Conservation (phyloP, 2,797 vertebrate genomes). For the Melanotaenia trifasciata region DNA sequence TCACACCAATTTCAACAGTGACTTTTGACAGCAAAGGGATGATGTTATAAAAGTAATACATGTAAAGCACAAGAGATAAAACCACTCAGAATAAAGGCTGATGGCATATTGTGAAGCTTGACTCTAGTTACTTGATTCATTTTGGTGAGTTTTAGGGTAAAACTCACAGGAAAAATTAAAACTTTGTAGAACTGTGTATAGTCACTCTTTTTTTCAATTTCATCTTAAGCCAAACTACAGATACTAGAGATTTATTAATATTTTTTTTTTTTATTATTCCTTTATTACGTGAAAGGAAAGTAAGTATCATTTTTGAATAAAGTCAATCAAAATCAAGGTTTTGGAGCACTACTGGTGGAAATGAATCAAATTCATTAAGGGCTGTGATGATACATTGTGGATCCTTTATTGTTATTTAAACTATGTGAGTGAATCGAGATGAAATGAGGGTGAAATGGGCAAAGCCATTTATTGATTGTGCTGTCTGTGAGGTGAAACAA, state of each 20-base stretch:
- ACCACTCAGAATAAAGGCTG: background rate
- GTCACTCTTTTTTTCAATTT: background rate
- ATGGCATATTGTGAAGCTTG: background rate
- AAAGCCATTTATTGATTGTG: slow-evolving; percentile 69
- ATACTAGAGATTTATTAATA: background rate
- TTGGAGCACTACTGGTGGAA: background rate
- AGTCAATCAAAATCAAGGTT: background rate
- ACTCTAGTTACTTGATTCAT: background rate
- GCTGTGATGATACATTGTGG: background rate
- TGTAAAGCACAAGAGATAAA: slow-evolving; percentile 31
- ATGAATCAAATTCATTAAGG: background rate
- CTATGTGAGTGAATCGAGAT: slow-evolving; percentile 38
- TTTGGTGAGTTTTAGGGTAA: background rate
- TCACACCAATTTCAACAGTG: slow-evolving; percentile 13
- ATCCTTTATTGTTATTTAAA: slow-evolving; percentile 22
- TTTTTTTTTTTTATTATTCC: background rate
- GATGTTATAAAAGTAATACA: slow-evolving; percentile 22
- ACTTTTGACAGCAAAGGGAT: slow-evolving; percentile 45
- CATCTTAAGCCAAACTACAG: background rate
- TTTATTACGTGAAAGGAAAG: background rate
- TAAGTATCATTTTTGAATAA: background rate
- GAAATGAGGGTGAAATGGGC: slow-evolving; percentile 68
- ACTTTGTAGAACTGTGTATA: too few relatives aligned
- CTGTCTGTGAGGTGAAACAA: slow-evolving; percentile 72
- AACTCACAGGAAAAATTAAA: too few relatives aligned